Evolutionary conservation across 2,113 vertebrate species (phyloP).

Genomic region (Pelmatolapia mariae): DNA sequence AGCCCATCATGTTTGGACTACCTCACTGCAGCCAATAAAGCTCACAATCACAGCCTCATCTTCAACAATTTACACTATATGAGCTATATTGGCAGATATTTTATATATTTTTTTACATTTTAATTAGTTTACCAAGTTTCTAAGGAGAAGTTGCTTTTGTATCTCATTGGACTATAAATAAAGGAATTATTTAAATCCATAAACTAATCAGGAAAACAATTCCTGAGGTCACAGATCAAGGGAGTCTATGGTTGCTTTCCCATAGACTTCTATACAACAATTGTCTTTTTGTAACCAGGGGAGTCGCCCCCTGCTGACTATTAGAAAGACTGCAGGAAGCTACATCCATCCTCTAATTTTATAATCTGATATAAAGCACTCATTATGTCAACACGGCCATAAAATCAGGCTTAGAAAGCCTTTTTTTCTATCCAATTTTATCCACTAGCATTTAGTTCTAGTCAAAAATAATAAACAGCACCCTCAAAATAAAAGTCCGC

Average conservation of each 20-base stretch:
- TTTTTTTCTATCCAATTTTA: neutral
- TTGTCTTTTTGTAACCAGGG: neutral
- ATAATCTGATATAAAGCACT: neutral
- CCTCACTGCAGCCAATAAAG: fast-evolving
- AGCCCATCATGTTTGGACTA: neutral
- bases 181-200: neutral
- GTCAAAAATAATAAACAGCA: neutral
- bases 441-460: neutral
- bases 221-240: neutral
- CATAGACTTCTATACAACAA: neutral
- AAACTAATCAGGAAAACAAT: neutral
- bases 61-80: neutral
- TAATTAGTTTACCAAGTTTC: neutral
- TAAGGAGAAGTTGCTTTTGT: neutral
- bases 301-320: neutral
- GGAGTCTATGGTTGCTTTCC: neutral
- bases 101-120: neutral
- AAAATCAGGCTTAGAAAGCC: neutral
- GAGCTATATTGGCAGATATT: neutral
- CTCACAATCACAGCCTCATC: neutral
- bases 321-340: neutral
- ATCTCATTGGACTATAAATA: neutral
- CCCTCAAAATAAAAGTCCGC: neutral
- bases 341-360: fast-evolving
- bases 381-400: fast-evolving